Evolutionary conservation across 2,113 vertebrate species (phyloP).

Genomic region (Paedocypris sp.): DNA sequence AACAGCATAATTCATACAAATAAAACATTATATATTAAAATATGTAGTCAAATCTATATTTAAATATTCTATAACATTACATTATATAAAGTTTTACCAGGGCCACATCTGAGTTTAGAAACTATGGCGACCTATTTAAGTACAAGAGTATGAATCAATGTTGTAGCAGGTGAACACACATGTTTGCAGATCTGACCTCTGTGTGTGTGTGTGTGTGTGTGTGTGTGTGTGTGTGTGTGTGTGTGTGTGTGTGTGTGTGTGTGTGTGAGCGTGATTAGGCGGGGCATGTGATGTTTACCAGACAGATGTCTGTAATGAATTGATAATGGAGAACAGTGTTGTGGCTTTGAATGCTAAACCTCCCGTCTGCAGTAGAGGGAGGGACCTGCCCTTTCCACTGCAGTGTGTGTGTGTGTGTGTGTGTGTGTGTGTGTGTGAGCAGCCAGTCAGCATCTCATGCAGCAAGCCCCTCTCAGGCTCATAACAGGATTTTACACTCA

Average conservation of each 20-base stretch:
- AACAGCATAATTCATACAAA: too few relatives aligned
- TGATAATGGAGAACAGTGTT: slow-evolving; percentile 35
- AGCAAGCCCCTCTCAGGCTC: slow-evolving; percentile 4
- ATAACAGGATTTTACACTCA: slow-evolving; percentile 18
- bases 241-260: slow-evolving; percentile 1
- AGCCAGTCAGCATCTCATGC: background rate
- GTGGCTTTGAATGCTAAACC: slow-evolving; percentile 40
- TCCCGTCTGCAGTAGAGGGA: slow-evolving; percentile 34
- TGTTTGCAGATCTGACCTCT: background rate
- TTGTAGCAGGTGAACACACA: background rate
- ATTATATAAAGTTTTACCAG: too few relatives aligned
- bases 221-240: too few relatives aligned
- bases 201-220: background rate
- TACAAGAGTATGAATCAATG: background rate
- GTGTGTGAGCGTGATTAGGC: background rate
- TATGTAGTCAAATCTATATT: too few relatives aligned
- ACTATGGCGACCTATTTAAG: background rate
- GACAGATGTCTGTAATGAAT: slow-evolving; percentile 46
- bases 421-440: background rate
- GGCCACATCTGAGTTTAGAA: too few relatives aligned
- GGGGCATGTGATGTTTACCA: slow-evolving; percentile 38
- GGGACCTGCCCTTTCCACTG: slow-evolving; percentile 33
- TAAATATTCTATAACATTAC: too few relatives aligned
- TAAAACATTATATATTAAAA: too few relatives aligned
- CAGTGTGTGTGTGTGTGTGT: slow-evolving; percentile 32